These are phyloP conservation scores for Dendrocincla tyrannina DNA, from an alignment of 2,797 vertebrate species.

Conservation along the genomic window DNA sequence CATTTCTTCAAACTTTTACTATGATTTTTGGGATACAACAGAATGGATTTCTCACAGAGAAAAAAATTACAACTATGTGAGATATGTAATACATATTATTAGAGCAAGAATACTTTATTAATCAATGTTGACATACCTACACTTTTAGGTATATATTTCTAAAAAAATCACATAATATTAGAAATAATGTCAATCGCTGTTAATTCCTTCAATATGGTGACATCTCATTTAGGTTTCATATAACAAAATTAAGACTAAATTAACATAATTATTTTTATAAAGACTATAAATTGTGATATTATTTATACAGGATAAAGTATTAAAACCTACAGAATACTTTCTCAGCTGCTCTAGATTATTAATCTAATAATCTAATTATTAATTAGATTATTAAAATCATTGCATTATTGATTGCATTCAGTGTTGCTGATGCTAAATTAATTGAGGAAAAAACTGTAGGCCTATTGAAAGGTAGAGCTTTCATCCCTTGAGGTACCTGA, in stretches of 20 bases:
- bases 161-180: background rate
- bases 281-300: background rate
- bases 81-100: background rate
- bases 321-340: background rate
- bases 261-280: background rate
- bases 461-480: background rate
- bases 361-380: too few relatives aligned
- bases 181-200: background rate
- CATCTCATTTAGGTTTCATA: background rate
- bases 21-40: background rate
- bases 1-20: background rate
- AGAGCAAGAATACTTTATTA: background rate
- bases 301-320: background rate
- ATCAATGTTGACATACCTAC: background rate
- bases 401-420: background rate
- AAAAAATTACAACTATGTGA: background rate
- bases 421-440: background rate
- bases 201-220: background rate
- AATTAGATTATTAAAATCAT: background rate
- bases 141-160: background rate
- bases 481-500: background rate
- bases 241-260: background rate
- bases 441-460: background rate
- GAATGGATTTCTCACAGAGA: background rate
- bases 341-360: background rate